These are phyloP conservation scores for Cosmopolites sordidus DNA, from an alignment of 2,888 invertebrate genomes.

Conservation along the genomic window DNA sequence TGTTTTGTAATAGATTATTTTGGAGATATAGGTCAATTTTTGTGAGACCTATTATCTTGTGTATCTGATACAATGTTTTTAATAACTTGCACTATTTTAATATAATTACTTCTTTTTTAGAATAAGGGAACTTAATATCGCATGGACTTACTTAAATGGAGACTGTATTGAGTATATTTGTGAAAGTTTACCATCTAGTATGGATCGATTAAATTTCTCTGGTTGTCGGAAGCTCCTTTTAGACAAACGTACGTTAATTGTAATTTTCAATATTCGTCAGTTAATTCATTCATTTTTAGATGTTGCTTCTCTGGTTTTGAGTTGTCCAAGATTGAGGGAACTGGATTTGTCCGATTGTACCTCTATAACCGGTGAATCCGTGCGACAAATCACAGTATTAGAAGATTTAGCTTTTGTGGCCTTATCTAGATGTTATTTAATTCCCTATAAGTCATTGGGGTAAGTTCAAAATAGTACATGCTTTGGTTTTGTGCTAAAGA, in stretches of 20 bases:
- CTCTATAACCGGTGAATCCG: slow-evolving; percentile 59
- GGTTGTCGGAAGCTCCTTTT: slow-evolving; percentile 74
- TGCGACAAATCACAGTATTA: slow-evolving; percentile 57
- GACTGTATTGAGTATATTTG: slow-evolving; percentile 60
- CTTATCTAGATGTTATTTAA: slow-evolving; percentile 75
- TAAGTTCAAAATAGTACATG: slow-evolving; percentile 46
- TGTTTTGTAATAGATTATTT: too few relatives aligned
- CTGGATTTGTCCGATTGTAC: slow-evolving; percentile 88
- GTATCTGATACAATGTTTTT: too few relatives aligned
- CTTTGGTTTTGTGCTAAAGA: not conserved
- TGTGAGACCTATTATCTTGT: too few relatives aligned
- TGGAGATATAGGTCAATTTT: too few relatives aligned
- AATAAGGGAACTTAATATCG: slow-evolving; percentile 69
- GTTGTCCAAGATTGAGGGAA: slow-evolving; percentile 71
- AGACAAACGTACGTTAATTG: slow-evolving; percentile 62
- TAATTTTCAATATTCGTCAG: too few relatives aligned
- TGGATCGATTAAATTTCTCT: slow-evolving; percentile 74
- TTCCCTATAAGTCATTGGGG: slow-evolving; percentile 66
- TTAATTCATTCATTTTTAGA: slow-evolving; percentile 53
- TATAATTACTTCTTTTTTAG: slow-evolving; percentile 53
- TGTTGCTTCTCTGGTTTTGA: slow-evolving; percentile 58
- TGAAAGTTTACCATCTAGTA: slow-evolving; percentile 56
- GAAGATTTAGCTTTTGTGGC: slow-evolving; percentile 70
- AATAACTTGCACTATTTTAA: too few relatives aligned
- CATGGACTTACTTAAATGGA: slow-evolving; percentile 70